Evolutionary conservation across 2,113 vertebrate species (phyloP).

Genomic region (Nothobranchius kuhntae): DNA sequence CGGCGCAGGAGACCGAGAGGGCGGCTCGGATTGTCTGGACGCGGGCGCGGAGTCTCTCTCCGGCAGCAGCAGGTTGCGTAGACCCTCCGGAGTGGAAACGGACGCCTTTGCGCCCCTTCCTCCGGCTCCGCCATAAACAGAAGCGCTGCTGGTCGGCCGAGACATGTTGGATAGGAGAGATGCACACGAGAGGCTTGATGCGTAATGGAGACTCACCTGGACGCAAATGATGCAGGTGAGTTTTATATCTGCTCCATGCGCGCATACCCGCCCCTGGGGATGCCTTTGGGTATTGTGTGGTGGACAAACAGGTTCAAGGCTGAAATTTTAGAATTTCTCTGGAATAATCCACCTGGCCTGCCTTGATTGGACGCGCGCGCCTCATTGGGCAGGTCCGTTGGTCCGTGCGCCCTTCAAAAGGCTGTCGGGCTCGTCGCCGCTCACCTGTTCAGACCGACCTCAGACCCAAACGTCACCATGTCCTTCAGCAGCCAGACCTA

Average conservation of each 20-base stretch:
- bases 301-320: slow-evolving; percentile 25
- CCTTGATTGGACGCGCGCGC: slow-evolving; percentile 54
- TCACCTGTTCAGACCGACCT: slow-evolving; percentile 2
- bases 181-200: not conserved
- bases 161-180: slow-evolving; percentile 42
- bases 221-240: not conserved
- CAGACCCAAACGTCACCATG: slow-evolving; percentile 26
- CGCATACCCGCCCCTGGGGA: slow-evolving; percentile 17
- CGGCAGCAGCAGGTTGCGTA: slow-evolving; percentile 66
- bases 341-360: slow-evolving; percentile 8
- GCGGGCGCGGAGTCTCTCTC: slow-evolving; percentile 25
- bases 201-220: not conserved
- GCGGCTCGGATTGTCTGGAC: rapidly evolving
- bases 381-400: slow-evolving; percentile 21
- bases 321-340: slow-evolving; percentile 36
- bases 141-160: slow-evolving; percentile 48
- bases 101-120: slow-evolving; percentile 68
- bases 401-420: slow-evolving; percentile 46
- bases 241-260: slow-evolving; percentile 54
- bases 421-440: not conserved
- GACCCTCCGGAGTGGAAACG: slow-evolving; percentile 59
- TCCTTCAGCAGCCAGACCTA: slow-evolving; percentile 73
- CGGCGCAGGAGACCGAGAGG: rapidly evolving
- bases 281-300: slow-evolving; percentile 39
- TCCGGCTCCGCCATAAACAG: slow-evolving; percentile 74